Conservation (phyloP, 1,140 invertebrate genomes). For the Lepidurus arcticus region DNA sequence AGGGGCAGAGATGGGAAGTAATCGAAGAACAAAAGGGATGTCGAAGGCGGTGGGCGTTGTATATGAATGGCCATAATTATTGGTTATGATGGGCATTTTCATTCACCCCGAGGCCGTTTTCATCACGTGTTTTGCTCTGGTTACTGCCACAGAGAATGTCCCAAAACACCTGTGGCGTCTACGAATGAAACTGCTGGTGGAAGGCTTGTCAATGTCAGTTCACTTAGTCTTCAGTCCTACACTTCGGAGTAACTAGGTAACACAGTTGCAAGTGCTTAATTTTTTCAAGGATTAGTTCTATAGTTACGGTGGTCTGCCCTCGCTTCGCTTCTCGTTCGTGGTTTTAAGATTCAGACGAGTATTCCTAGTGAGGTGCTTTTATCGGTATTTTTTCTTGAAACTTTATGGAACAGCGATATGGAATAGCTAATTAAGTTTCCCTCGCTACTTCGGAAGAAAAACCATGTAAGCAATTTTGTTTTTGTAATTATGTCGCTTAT, state of each 20-base stretch:
- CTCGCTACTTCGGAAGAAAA: no score
- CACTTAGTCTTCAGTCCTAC: neutral
- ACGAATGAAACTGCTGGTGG: neutral
- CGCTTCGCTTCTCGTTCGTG: no score
- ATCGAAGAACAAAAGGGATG: neutral
- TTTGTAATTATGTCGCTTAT: no score
- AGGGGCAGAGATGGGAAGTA: neutral
- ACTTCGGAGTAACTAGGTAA: neutral
- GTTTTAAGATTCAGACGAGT: no score
- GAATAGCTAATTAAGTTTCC: no score
- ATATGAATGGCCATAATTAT: neutral
- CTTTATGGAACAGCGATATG: no score
- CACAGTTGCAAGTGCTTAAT: no score
- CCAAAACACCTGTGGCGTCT: neutral
- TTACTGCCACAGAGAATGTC: neutral
- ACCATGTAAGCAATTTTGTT: no score
- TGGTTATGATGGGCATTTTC: neutral
- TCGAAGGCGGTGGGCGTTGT: neutral
- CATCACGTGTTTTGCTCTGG: constrained; percentile 1
- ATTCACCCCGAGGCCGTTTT: neutral
- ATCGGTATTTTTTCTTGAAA: no score
- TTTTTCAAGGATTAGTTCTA: no score
- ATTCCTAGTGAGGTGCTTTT: no score
- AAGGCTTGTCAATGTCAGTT: neutral
- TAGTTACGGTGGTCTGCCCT: no score